Conservation (phyloP, 2,113 vertebrate genomes). For the Apus apus region DNA sequence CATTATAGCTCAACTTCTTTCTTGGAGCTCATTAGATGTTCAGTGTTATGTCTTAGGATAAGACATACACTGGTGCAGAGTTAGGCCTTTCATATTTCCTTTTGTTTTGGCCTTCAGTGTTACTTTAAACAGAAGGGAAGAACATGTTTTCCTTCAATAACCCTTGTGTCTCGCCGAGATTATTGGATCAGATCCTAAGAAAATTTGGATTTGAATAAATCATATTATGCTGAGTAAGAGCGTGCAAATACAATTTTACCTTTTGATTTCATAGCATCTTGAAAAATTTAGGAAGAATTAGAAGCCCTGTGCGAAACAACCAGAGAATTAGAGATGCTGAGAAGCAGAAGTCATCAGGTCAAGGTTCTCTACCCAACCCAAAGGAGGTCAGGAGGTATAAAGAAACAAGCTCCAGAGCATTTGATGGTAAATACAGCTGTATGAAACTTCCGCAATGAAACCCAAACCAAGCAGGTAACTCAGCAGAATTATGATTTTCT, state of each 20-base stretch:
- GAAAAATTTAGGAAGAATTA: not conserved
- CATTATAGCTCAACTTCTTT: not conserved
- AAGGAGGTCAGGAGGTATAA: not conserved
- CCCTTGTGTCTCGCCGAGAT: not conserved
- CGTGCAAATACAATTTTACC: not conserved
- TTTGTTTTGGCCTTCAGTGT: not conserved
- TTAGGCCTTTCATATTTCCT: not conserved
- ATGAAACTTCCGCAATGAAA: not conserved
- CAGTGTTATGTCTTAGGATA: not conserved
- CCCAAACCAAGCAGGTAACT: conserved; percentile 29
- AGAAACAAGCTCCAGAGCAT: not conserved
- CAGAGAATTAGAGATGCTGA: not conserved
- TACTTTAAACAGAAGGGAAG: not conserved
- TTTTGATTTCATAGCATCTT: not conserved
- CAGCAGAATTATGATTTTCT: conserved; percentile 29
- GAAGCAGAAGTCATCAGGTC: not conserved
- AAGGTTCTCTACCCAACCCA: not conserved
- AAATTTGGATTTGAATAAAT: not conserved
- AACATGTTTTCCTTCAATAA: not conserved
- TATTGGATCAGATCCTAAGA: not conserved
- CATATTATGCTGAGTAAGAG: not conserved
- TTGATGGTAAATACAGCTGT: not conserved
- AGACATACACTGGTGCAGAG: not conserved
- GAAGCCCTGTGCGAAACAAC: not conserved
- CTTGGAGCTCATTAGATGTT: fast-evolving